These are phyloP conservation scores for Nautilus pompilius DNA, from an alignment of 1,140 invertebrate species.

Conservation along the genomic window DNA sequence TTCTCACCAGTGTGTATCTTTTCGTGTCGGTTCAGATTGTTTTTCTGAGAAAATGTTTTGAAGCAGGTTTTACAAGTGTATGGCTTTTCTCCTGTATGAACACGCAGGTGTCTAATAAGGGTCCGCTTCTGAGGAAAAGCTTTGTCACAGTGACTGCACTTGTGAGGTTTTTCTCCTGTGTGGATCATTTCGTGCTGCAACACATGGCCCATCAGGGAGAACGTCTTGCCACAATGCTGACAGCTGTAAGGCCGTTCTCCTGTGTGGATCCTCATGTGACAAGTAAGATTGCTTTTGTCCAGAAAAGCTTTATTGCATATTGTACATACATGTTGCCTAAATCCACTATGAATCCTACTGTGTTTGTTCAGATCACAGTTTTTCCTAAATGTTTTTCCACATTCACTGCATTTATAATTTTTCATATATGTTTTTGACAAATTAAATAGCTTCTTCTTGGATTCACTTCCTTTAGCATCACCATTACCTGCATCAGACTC, in stretches of 20 bases:
- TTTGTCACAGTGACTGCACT: slow-evolving; percentile 14
- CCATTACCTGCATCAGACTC: too few species aligned
- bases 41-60: slow-evolving; percentile 26
- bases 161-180: slow-evolving; percentile 13
- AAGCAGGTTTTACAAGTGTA: slow-evolving; percentile 13
- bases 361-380: slow-evolving; percentile 88
- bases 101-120: slow-evolving; percentile 64
- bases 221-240: slow-evolving; percentile 9
- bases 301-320: slow-evolving; percentile 12
- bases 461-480: too few species aligned
- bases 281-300: slow-evolving; percentile 9
- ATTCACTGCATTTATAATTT: too few species aligned
- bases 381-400: slow-evolving; percentile 66
- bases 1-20: slow-evolving; percentile 23
- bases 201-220: not conserved
- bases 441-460: too few species aligned
- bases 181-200: slow-evolving; percentile 9
- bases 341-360: slow-evolving; percentile 82
- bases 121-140: slow-evolving; percentile 73
- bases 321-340: slow-evolving; percentile 65
- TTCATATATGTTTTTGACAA: too few species aligned
- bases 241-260: slow-evolving; percentile 3
- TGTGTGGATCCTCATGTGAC: slow-evolving; percentile 6
- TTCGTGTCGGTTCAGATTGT: slow-evolving; percentile 31
- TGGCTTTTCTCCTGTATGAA: slow-evolving; percentile 21